A percentile compares a stretch with the other conserved stretches of the same genome.
Conservation (phyloP, 2,113 vertebrate genomes). For the Datnioides undecimradiatus region DNA sequence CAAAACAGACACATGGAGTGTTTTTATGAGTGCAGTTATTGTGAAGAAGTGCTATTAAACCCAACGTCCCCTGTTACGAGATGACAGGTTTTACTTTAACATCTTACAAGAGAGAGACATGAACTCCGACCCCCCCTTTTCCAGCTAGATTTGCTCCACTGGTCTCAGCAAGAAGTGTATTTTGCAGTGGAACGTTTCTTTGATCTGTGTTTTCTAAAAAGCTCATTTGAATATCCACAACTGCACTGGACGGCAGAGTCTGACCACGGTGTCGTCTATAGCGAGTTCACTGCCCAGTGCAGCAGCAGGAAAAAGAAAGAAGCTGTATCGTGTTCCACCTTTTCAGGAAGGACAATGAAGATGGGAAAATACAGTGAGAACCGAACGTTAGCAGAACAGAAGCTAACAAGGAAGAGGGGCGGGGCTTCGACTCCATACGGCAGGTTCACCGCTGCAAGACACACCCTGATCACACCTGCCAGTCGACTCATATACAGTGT, state of each 20-base stretch:
- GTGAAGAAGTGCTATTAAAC: conserved; percentile 61
- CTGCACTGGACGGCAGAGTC: background rate
- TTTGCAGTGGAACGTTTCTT: background rate
- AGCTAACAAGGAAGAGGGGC: conserved; percentile 1
- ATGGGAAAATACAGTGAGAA: background rate
- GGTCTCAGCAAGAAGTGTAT: background rate
- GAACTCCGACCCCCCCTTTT: background rate
- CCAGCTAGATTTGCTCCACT: conserved; percentile 16
- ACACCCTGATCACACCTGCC: conserved; percentile 49
- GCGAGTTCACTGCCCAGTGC: background rate
- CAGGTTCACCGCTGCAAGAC: conserved; percentile 17
- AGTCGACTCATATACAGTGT: conserved; percentile 66
- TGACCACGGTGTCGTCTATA: background rate
- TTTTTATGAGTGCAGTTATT: conserved; percentile 56
- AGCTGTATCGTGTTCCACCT: background rate
- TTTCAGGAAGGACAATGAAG: conserved; percentile 21
- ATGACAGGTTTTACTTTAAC: conserved; percentile 32
- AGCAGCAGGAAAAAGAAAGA: background rate
- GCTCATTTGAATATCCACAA: background rate
- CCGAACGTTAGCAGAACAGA: background rate
- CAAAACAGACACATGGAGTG: conserved; percentile 66
- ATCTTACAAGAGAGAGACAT: conserved; percentile 4
- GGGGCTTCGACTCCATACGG: background rate
- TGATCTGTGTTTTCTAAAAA: conserved; percentile 14
- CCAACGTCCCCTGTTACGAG: conserved; percentile 1